A percentile compares a stretch with the other conserved stretches of the same genome.
phyloP scores from a whole-genome alignment of 1,140 invertebrate genomes.

The Drosophila paulistorum region DNA sequence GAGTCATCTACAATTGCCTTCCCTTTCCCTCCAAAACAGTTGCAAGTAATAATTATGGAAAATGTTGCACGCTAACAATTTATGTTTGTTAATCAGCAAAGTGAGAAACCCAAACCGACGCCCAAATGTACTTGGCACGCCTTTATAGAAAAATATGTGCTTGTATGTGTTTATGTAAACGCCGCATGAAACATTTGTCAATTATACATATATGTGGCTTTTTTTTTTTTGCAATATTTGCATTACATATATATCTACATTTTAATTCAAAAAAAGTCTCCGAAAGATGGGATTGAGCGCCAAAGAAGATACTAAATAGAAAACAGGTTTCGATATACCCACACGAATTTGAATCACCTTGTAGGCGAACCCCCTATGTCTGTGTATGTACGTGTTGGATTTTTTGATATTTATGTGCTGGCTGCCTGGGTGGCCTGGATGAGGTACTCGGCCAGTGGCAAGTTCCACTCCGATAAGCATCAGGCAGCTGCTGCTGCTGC shows the following conservation, averaged over 20 bases:
- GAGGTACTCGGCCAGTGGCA: slow-evolving; percentile 40
- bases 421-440: slow-evolving; percentile 2
- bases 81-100: slow-evolving; percentile 72
- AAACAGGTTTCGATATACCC: slow-evolving; percentile 6
- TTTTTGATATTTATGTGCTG: slow-evolving; percentile 66
- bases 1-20: slow-evolving; percentile 53
- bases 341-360: slow-evolving; percentile 25
- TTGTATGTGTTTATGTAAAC: slow-evolving; percentile 31
- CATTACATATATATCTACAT: slow-evolving; percentile 38
- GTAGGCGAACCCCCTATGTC: background rate
- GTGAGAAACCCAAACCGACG: slow-evolving; percentile 20
- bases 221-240: slow-evolving; percentile 26
- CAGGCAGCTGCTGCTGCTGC: slow-evolving; percentile 23
- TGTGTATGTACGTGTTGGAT: slow-evolving; percentile 46
- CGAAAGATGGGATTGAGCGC: background rate
- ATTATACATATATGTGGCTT: background rate
- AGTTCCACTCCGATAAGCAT: slow-evolving; percentile 60
- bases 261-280: slow-evolving; percentile 61
- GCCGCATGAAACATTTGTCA: slow-evolving; percentile 21
- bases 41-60: slow-evolving; percentile 55
- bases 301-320: slow-evolving; percentile 39
- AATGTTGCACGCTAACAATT: slow-evolving; percentile 56
- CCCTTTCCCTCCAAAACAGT: background rate
- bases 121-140: slow-evolving; percentile 24
- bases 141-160: slow-evolving; percentile 17